These are phyloP conservation scores for Abrostola triplasia DNA, from an alignment of 2,888 invertebrate genomes.

Conservation along the genomic window DNA sequence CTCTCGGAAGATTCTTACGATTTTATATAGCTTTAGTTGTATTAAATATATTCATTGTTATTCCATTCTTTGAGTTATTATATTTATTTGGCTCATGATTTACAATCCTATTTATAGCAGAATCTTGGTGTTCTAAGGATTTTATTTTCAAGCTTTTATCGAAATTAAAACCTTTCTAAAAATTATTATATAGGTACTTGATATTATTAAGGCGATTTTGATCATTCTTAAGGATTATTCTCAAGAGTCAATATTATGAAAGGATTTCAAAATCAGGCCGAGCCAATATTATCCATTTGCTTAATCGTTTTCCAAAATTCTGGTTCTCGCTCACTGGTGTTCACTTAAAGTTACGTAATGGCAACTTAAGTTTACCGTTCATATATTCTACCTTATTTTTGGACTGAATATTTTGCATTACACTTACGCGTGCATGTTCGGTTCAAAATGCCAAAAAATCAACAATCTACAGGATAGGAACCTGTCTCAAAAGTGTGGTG, in stretches of 20 bases:
- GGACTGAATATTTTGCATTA: background rate
- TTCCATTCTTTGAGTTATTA: constrained; percentile 55
- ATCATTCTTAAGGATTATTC: too few relatives aligned
- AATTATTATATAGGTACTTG: too few relatives aligned
- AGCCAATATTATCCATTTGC: background rate
- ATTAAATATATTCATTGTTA: constrained; percentile 64
- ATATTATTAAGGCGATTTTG: too few relatives aligned
- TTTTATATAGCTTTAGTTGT: constrained; percentile 73
- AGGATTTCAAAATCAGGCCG: background rate
- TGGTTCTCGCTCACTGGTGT: background rate
- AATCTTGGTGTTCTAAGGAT: too few relatives aligned
- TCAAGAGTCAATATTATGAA: background rate
- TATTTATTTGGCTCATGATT: constrained; percentile 48
- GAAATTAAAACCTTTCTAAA: too few relatives aligned
- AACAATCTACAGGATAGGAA: background rate
- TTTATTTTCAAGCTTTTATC: too few relatives aligned
- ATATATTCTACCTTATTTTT: background rate
- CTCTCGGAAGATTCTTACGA: constrained; percentile 74
- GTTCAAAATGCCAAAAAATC: constrained; percentile 1
- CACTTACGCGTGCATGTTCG: background rate
- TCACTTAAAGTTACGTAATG: background rate
- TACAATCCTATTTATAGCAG: constrained; percentile 30
- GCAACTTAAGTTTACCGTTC: background rate
- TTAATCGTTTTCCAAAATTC: background rate
- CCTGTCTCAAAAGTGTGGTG: background rate